Evolutionary conservation across 1,140 invertebrate species (phyloP), one percentile per base, ranked within the genome.

Genomic region (Subanguina moxae): DNA sequence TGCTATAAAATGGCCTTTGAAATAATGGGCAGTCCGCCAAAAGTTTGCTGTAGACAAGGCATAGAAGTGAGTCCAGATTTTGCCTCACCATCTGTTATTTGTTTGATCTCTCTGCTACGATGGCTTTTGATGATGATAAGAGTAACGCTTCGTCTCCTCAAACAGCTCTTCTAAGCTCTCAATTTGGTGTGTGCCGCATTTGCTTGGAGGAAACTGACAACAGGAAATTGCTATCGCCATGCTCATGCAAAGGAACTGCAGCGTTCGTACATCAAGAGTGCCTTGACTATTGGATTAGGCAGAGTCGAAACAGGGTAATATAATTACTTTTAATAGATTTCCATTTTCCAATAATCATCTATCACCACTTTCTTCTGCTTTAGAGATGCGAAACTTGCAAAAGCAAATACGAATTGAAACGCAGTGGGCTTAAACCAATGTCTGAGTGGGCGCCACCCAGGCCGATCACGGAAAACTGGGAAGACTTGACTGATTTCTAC

Each of bases 201-300:
- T 52, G 48, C 48, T 25, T 52, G n/a, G 48, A 52, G 23, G 48
- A 52, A 52, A 52, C 48, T 52, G 48, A 52, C 48, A 52, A 21
- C 48, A 52, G 23, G 48, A 21, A 52, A 21, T 25, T 52, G 8
- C 48, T 52, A 21, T 52, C 48, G 23, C 48, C 48, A 52, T 52
- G 48, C 48, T 21, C n/a, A 8, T 52, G 48, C 48, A 52, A 52
- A 25, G 48, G 48, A 19, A 52, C 43, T 52, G 48, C 48, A 21
- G 48, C 48, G n/a, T 52, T 21, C 17, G 48, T 52, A 8, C 48
- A 52, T 52, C 48, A 52, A 25, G 48, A 21, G 32, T 52, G 48
- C 17, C 48, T 52, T 3, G 48, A 52, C 3, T 21, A 21, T 52
- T 52, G 48, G 48, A 19, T 52, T 15, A 38, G 11, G 32, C 32